Conservation (phyloP, 2,797 vertebrate genomes). For the Rhinogobio ventralis region DNA sequence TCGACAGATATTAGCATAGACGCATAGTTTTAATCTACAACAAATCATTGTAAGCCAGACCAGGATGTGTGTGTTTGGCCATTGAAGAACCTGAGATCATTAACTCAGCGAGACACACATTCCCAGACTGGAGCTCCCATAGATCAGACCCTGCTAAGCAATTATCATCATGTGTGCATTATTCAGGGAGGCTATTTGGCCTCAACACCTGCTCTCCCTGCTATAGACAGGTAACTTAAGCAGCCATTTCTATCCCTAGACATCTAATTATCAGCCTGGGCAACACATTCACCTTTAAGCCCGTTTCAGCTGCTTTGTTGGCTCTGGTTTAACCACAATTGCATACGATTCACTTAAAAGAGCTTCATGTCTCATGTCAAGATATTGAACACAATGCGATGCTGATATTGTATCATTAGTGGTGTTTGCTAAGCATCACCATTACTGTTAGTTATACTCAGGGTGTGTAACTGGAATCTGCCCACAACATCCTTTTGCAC, state of each 20-base stretch:
- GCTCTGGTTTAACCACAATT: conserved; percentile 17
- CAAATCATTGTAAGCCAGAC: conserved; percentile 1
- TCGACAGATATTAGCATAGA: conserved; percentile 17
- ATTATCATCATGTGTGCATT: conserved; percentile 51
- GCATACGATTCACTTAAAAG: not conserved
- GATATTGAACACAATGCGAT: not conserved
- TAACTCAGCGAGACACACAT: conserved; percentile 33
- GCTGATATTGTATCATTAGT: not conserved
- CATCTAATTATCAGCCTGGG: conserved; percentile 37
- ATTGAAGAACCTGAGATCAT: conserved; percentile 48
- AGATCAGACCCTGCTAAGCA: conserved; percentile 50
- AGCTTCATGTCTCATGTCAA: conserved; percentile 54
- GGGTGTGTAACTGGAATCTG: not conserved
- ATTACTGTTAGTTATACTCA: not conserved
- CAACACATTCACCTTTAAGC: conserved; percentile 29
- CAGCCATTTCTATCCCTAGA: conserved; percentile 27
- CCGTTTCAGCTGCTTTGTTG: conserved; percentile 4
- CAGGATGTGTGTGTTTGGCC: not conserved
- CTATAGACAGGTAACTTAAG: conserved; percentile 45
- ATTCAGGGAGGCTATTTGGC: conserved; percentile 22
- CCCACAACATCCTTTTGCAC: not conserved
- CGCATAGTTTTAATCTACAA: not conserved
- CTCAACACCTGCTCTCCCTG: conserved; percentile 11
- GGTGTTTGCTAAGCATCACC: conserved; percentile 2
- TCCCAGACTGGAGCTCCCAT: conserved; percentile 42